Evolutionary conservation across 2,113 vertebrate genomes (phyloP), one percentile per base, ranked within the genome.

Genomic region (Hipposideros armiger): DNA sequence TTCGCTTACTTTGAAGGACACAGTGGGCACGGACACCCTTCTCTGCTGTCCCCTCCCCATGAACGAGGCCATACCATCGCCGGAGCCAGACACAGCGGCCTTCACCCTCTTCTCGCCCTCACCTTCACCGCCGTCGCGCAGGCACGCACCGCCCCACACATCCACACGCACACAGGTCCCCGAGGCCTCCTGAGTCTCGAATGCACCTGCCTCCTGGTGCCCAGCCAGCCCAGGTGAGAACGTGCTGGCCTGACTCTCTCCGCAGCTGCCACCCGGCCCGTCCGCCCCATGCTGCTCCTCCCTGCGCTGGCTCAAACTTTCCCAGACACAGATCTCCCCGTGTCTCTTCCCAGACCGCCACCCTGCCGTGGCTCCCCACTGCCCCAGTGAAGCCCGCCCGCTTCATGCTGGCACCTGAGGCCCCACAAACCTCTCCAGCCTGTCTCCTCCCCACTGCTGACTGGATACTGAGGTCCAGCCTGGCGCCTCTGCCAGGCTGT

Each of bases 121-220:
- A 11, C 7, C 5, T 24, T 42, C 40, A 36, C 0, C 80, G 9
- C 40, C 32, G 11, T 17, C 22, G 3, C 4, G 11, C 3, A 0
- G 2, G 11, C 24, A 45, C 40, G 11, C 13, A 28, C 47, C 16
- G 15, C 17, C 16, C 1, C 47, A 50, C 47, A 50, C 11, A 50
- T 50, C 47, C 30, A 7, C 5, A 8, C 24, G 11, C 19, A 11
- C 70, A 20, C 30, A 24, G 7, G 40, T 10, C 52, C 78, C 45
- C 64, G 3, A 0, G 20, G 15, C 47, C 56, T 72, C 77, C 54
- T 6, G 32, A 50, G 9, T 64, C 81, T 47, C 28, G 4, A 22
- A 40, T 16, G 54, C 19, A 50, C 20, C 32, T 13, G 16, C 15
- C 20, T 24, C 13, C 50, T 6, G 0, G 17, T 36, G 45, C 52